phyloP scores from a whole-genome alignment of 2,797 vertebrate genomes.

The Tapera naevia region DNA sequence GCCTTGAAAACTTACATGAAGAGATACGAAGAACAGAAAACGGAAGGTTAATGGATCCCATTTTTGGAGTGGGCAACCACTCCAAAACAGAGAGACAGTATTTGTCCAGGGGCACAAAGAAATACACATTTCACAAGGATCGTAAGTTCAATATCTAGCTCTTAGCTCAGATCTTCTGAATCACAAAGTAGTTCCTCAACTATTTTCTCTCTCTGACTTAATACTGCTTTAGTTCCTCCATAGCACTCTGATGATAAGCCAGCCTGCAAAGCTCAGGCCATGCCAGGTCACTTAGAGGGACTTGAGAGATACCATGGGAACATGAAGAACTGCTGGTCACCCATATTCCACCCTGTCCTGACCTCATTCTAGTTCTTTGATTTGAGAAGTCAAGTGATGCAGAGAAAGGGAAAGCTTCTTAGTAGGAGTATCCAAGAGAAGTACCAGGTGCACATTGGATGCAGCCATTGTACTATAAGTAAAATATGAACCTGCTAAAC shows the following conservation, averaged over 20 bases:
- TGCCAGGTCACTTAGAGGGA: background rate
- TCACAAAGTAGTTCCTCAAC: background rate
- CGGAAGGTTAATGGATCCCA: background rate
- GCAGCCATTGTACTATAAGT: background rate
- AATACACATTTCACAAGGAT: background rate
- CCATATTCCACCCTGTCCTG: background rate
- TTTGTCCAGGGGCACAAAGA: background rate
- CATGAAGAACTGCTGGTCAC: background rate
- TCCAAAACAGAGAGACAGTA: background rate
- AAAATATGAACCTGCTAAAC: conserved; percentile 76
- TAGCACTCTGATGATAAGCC: background rate
- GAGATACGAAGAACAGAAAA: background rate
- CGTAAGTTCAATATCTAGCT: background rate
- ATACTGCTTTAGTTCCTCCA: background rate
- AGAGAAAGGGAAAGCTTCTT: background rate
- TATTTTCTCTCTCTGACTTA: background rate
- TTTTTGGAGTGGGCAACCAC: background rate
- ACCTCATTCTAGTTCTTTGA: background rate
- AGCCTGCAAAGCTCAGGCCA: background rate
- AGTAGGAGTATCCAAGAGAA: background rate
- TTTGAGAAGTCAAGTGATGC: background rate
- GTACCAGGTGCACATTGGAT: background rate
- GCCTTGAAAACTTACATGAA: background rate
- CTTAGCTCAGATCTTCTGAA: background rate
- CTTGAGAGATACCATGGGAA: background rate